Base-by-base conservation (phyloP, 1,140 invertebrate species). In the Drosophila persimilis region DNA sequence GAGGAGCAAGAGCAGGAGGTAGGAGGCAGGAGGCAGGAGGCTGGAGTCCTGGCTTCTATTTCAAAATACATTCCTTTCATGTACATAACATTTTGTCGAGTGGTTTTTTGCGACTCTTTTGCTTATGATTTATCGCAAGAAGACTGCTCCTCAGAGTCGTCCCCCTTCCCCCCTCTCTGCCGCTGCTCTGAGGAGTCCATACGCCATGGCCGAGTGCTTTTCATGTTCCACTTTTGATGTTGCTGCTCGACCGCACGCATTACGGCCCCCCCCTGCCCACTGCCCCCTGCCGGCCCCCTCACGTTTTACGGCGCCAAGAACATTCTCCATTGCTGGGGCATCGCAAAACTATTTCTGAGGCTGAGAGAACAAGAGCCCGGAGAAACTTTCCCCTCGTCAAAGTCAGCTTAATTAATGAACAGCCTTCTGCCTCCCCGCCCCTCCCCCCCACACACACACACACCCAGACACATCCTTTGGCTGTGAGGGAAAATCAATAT, bases 401-500 rank as follows among this genome's bases (percentile, higher is more conserved):
- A 88, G 81, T 86, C 81, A 88, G 77, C 59, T 81, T 88, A 88
- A 85, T 85, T 85, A 85, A 88, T 78, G 80, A 58, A 83, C 50
- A 44, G 60, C 80, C 63, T 70, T 20, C 57, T 13, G 35, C 31
- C 31, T 9, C 9, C 35, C 35, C 4, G 11, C 11, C 29, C 7
- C 29, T n/a, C 54, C 54, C 13, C 24, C 22, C 20, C 9, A 53
- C 51, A 20, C 51, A 59, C 45, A 22, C 45, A 46, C n/a, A 59
- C 11, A 59, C 17, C 1, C 20, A 20, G 20, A 47, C 44, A 35
- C 9, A 17, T 31, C n/a, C 22, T n/a, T 9, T 26, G 0, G 17
- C 24, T 26, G 46, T 41, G 15, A 15, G 45, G 20, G 43, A 86
- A 86, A 86, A 88, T 86, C 81, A 88, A 86, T 86, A 88, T 72